These are phyloP conservation scores for Lophius piscatorius DNA, from an alignment of 2,113 vertebrate species.

Conservation along the genomic window DNA sequence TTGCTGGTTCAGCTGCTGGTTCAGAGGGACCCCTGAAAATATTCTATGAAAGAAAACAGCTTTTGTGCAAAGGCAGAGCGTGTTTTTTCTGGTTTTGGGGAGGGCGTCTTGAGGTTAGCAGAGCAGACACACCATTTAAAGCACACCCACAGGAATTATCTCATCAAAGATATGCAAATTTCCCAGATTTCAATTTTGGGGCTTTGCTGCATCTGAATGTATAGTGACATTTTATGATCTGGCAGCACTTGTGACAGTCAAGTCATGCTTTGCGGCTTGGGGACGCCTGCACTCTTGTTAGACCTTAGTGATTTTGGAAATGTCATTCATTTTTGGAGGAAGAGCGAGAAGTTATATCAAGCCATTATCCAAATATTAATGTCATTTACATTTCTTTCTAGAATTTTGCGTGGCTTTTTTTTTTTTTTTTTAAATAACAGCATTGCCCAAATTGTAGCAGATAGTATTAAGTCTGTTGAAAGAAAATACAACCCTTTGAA, in stretches of 20 bases:
- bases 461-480: constrained; percentile 33
- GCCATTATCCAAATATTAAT: constrained; percentile 25
- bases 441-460: constrained; percentile 34
- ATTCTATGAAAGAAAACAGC: constrained; percentile 8
- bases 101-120: constrained; percentile 41
- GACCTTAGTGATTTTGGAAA: constrained; percentile 51
- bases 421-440: constrained; percentile 29
- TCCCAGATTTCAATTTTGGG: constrained; percentile 41
- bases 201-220: constrained; percentile 25
- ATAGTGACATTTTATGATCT: constrained; percentile 18
- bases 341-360: constrained; percentile 26
- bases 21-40: constrained; percentile 20
- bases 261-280: constrained; percentile 30
- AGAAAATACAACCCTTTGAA: constrained; percentile 38
- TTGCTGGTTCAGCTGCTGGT: constrained; percentile 20
- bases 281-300: constrained; percentile 26
- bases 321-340: constrained; percentile 14
- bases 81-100: constrained; percentile 7
- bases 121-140: constrained; percentile 48
- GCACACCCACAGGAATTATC: constrained; percentile 52
- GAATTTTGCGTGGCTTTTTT: constrained; percentile 42
- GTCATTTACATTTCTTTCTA: not conserved
- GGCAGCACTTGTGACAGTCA: constrained; percentile 26
- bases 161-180: constrained; percentile 62
- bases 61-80: constrained; percentile 1